Evolutionary conservation across 2,888 invertebrate genomes (phyloP).

Genomic region (Abrostola tripartita): DNA sequence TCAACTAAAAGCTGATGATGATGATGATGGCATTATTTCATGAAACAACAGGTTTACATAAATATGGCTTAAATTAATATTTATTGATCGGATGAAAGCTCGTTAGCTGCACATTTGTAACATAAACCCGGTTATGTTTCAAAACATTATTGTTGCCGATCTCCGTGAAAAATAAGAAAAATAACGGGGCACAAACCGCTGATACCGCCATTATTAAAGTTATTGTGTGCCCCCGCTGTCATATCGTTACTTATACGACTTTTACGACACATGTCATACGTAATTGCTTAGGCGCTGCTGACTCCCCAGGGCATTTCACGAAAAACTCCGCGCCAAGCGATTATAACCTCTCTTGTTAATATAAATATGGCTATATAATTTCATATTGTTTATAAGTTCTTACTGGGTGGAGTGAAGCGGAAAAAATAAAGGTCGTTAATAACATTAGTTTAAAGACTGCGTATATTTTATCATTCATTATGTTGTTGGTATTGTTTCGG

Average conservation of each 20-base stretch:
- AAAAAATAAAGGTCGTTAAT: too few species aligned
- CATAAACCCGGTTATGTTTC: slow-evolving; percentile 16
- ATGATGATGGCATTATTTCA: too few species aligned
- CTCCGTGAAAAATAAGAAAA: slow-evolving; percentile 35
- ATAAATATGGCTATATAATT: slow-evolving; percentile 41
- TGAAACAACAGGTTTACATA: too few species aligned
- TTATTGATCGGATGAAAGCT: too few species aligned
- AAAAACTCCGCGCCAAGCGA: slow-evolving; percentile 64
- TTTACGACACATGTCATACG: slow-evolving; percentile 82
- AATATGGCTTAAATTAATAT: too few species aligned
- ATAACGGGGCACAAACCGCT: slow-evolving; percentile 49
- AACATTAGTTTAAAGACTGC: too few species aligned
- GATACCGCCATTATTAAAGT: slow-evolving; percentile 68
- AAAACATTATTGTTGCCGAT: slow-evolving; percentile 32
- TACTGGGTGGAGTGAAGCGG: too few species aligned
- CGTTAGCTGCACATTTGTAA: not conserved
- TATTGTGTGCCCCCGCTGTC: slow-evolving; percentile 68
- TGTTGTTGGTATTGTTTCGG: too few species aligned
- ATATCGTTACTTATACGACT: slow-evolving; percentile 62
- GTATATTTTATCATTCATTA: too few species aligned
- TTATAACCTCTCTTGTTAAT: slow-evolving; percentile 64
- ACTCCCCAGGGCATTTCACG: slow-evolving; percentile 64
- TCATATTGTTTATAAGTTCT: slow-evolving; percentile 28
- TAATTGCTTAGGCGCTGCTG: slow-evolving; percentile 79
- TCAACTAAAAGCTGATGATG: too few species aligned